phyloP scores from a whole-genome alignment of 1,140 invertebrate species.

The Lethrus apterus region DNA sequence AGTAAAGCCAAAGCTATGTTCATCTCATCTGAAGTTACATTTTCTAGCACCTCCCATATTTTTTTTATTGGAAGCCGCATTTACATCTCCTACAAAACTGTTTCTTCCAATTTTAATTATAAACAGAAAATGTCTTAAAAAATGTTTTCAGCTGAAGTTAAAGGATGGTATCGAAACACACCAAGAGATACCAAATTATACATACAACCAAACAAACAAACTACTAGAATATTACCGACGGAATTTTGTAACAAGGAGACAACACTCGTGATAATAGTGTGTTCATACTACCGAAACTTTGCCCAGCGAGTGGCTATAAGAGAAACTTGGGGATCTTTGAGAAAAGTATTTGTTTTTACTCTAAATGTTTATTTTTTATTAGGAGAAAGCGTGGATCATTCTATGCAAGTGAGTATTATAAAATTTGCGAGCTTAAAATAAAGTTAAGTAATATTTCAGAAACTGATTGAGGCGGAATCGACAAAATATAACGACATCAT shows the following conservation, averaged over 20 bases:
- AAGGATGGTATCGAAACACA: conserved; percentile 64
- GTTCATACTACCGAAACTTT: conserved; percentile 61
- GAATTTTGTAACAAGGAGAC: conserved; percentile 49
- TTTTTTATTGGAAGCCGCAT: too few relatives aligned
- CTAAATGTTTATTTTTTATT: conserved; percentile 48
- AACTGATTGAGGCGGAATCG: conserved; percentile 50
- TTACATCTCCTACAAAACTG: too few relatives aligned
- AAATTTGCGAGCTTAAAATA: conserved; percentile 1
- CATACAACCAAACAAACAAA: conserved; percentile 60
- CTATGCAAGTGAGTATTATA: conserved; percentile 43
- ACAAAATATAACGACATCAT: conserved; percentile 71
- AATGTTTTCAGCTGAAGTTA: conserved; percentile 41
- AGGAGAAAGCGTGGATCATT: conserved; percentile 48
- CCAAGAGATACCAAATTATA: conserved; percentile 63
- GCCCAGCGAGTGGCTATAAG: conserved; percentile 61
- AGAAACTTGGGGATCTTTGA: conserved; percentile 70
- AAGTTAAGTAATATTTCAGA: conserved; percentile 32
- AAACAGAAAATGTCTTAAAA: too few relatives aligned
- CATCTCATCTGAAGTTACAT: too few relatives aligned
- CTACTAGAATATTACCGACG: conserved; percentile 55
- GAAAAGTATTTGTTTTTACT: conserved; percentile 45
- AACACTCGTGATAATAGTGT: conserved; percentile 69
- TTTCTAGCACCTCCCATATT: too few relatives aligned
- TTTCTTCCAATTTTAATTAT: too few relatives aligned
- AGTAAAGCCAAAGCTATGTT: too few relatives aligned